Conservation (phyloP, 2,113 vertebrate species). For the Enhydra lutris region DNA sequence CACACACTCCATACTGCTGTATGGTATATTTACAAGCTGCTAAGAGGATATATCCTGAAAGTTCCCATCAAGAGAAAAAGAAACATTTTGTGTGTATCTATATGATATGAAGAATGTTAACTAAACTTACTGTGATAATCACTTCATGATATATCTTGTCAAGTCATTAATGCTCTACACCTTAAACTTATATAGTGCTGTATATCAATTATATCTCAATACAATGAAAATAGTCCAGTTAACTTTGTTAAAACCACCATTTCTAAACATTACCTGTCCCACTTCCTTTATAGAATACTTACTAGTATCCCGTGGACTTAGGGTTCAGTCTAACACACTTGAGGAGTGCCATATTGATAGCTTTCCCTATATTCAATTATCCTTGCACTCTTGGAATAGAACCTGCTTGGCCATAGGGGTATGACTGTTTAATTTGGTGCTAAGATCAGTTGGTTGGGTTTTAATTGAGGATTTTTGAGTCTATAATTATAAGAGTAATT, state of each 20-base stretch:
- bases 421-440: not conserved
- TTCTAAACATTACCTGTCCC: not conserved
- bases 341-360: not conserved
- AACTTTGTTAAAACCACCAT: not conserved
- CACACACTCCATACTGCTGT: not conserved
- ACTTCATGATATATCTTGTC: not conserved
- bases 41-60: not conserved
- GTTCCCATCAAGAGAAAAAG: not conserved
- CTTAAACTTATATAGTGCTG: not conserved
- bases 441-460: not conserved
- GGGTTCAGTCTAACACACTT: not conserved
- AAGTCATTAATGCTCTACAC: not conserved
- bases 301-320: not conserved
- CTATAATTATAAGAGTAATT: not conserved
- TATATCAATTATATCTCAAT: not conserved
- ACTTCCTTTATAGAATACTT: not conserved
- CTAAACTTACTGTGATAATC: not conserved
- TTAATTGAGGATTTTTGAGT: constrained; percentile 12
- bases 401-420: not conserved
- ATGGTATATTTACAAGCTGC: not conserved
- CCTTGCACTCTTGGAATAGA: not conserved
- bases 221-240: not conserved
- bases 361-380: constrained; percentile 2
- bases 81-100: not conserved
- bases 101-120: not conserved